phyloP scores from a whole-genome alignment of 2,113 vertebrate species.

The Oenanthe oenanthe region DNA sequence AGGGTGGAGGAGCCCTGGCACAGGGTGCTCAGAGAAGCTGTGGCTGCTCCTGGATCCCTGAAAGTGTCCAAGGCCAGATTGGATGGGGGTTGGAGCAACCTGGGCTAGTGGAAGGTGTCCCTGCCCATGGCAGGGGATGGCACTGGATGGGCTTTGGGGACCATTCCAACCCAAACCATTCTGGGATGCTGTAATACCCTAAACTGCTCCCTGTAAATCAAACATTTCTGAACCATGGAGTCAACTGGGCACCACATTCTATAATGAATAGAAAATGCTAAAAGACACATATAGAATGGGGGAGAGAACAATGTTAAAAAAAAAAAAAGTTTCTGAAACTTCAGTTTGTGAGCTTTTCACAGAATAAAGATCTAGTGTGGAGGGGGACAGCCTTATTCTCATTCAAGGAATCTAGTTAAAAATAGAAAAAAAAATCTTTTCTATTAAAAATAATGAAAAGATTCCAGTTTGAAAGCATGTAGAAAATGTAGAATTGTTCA shows the following conservation, averaged over 20 bases:
- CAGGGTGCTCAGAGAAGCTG: no score
- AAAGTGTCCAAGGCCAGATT: not conserved
- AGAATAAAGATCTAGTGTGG: not conserved
- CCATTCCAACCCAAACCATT: not conserved
- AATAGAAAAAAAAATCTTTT: not conserved
- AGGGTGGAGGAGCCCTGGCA: no score
- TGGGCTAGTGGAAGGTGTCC: accelerated
- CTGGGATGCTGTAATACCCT: not conserved
- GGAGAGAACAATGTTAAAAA: not conserved
- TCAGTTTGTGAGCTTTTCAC: not conserved
- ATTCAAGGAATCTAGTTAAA: not conserved
- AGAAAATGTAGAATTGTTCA: slow-evolving; percentile 14
- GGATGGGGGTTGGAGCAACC: accelerated
- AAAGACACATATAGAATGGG: not conserved
- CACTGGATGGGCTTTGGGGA: accelerated
- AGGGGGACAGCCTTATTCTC: not conserved
- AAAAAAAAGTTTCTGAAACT: not conserved
- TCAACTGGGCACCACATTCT: not conserved
- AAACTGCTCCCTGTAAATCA: not conserved
- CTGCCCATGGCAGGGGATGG: not conserved
- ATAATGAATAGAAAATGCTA: not conserved
- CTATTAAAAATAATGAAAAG: slow-evolving; percentile 53
- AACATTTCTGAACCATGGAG: not conserved
- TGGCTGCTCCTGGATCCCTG: no score
- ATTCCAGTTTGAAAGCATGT: not conserved